A percentile compares a stretch with the other conserved stretches of the same genome.
Conservation (phyloP, 2,797 vertebrate genomes). For the Macropus fuliginosus region DNA sequence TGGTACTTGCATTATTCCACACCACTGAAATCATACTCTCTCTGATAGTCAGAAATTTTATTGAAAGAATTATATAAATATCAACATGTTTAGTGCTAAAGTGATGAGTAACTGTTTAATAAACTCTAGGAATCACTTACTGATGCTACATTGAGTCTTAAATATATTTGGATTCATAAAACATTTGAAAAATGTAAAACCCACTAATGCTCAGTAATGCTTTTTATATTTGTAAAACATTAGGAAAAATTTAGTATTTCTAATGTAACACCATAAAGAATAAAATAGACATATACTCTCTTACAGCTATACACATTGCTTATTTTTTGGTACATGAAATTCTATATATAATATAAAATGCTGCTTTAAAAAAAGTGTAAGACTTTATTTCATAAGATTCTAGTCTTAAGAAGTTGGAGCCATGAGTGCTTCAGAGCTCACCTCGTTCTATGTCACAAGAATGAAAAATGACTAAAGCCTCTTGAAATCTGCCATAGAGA, state of each 20-base stretch:
- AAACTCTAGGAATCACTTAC: not conserved
- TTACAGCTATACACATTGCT: not conserved
- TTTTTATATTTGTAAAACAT: conserved; percentile 17
- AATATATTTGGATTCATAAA: not conserved
- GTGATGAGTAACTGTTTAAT: not conserved
- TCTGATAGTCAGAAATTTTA: not conserved
- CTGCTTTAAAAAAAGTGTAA: conserved; percentile 2
- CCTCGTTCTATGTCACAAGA: conserved; percentile 21
- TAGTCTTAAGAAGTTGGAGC: no score
- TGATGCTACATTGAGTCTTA: not conserved
- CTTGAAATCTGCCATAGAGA: conserved; percentile 36
- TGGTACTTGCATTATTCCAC: not conserved
- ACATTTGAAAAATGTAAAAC: not conserved
- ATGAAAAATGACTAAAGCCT: conserved; percentile 43
- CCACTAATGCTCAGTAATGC: not conserved
- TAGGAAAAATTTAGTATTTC: not conserved
- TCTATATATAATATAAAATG: not conserved
- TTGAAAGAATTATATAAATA: not conserved
- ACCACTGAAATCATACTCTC: not conserved
- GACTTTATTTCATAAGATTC: no score
- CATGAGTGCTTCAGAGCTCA: not conserved
- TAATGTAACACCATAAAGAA: conserved; percentile 21
- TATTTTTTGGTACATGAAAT: not conserved
- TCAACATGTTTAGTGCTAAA: not conserved
- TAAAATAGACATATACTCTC: not conserved